Conservation (phyloP, 2,888 invertebrate genomes). For the Andrena flavipes region DNA sequence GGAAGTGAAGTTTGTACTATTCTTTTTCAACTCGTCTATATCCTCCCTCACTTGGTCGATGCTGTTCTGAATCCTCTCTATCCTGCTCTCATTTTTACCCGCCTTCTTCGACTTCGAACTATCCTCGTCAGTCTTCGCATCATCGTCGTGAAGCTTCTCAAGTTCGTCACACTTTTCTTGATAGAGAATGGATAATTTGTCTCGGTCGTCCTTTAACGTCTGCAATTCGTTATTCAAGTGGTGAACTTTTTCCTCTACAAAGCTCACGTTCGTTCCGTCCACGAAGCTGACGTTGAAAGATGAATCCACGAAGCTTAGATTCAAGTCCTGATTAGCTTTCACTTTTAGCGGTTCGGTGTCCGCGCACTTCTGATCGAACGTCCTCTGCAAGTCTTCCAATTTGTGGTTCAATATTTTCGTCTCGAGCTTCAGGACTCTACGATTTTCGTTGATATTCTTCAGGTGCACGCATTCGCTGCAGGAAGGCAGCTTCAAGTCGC, state of each 20-base stretch:
- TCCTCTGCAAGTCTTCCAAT: constrained; percentile 72
- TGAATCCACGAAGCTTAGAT: constrained; percentile 67
- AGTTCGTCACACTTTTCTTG: constrained; percentile 76
- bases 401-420: constrained; percentile 73
- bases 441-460: constrained; percentile 72
- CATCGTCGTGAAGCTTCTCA: constrained; percentile 72
- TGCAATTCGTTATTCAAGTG: constrained; percentile 74
- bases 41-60: constrained; percentile 68
- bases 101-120: constrained; percentile 34
- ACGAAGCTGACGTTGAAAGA: constrained; percentile 71
- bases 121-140: constrained; percentile 25
- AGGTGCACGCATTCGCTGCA: constrained; percentile 76
- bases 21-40: constrained; percentile 56
- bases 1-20: constrained; percentile 18
- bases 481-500: constrained; percentile 72
- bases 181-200: constrained; percentile 71
- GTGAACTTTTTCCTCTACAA: constrained; percentile 77
- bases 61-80: constrained; percentile 69
- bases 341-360: constrained; percentile 73
- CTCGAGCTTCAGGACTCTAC: constrained; percentile 73
- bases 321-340: constrained; percentile 77
- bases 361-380: constrained; percentile 75
- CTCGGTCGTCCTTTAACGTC: constrained; percentile 72
- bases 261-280: constrained; percentile 75
- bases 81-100: constrained; percentile 62